A percentile compares a stretch with the other conserved stretches of the same genome.
These are phyloP conservation scores for Geotrupes spiniger DNA, from an alignment of 2,888 invertebrate species.

Conservation along the genomic window DNA sequence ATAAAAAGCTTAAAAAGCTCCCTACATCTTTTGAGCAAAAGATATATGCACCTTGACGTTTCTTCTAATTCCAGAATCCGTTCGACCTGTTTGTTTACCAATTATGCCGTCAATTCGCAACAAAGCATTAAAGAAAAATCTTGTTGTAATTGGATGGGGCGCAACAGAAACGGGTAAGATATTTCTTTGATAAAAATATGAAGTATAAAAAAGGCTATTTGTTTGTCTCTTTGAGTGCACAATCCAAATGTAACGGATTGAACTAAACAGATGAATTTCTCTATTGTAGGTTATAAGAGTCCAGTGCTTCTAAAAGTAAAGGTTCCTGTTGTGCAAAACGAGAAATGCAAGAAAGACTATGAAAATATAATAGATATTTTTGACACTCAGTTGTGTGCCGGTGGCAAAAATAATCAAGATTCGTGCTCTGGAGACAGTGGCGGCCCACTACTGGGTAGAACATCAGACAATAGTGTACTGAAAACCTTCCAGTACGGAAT, in stretches of 20 bases:
- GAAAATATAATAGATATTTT: slow-evolving; percentile 31
- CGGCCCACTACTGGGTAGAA: slow-evolving; percentile 57
- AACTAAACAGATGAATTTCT: no score
- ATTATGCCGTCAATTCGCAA: not conserved
- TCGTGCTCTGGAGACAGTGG: slow-evolving; percentile 70
- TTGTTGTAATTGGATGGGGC: slow-evolving; percentile 15
- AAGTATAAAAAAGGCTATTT: no score
- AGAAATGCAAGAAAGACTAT: slow-evolving; percentile 39
- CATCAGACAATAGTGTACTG: slow-evolving; percentile 41
- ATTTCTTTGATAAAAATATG: no score
- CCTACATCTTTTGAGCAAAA: no score
- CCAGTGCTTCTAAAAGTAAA: slow-evolving; percentile 48
- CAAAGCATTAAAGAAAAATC: slow-evolving; percentile 3
- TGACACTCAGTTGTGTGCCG: slow-evolving; percentile 60
- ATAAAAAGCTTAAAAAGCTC: not conserved
- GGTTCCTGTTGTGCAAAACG: slow-evolving; percentile 44
- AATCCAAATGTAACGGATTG: no score
- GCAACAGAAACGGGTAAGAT: slow-evolving; percentile 13
- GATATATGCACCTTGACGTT: no score
- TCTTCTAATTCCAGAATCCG: slow-evolving; percentile 4
- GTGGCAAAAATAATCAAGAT: slow-evolving; percentile 58
- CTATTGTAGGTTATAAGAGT: slow-evolving; percentile 36
- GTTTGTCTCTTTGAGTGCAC: no score
- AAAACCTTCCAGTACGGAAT: slow-evolving; percentile 58
- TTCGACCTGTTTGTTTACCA: slow-evolving; percentile 10